Conservation (phyloP, 2,797 vertebrate genomes). For the Arrhamphus sclerolepis region DNA sequence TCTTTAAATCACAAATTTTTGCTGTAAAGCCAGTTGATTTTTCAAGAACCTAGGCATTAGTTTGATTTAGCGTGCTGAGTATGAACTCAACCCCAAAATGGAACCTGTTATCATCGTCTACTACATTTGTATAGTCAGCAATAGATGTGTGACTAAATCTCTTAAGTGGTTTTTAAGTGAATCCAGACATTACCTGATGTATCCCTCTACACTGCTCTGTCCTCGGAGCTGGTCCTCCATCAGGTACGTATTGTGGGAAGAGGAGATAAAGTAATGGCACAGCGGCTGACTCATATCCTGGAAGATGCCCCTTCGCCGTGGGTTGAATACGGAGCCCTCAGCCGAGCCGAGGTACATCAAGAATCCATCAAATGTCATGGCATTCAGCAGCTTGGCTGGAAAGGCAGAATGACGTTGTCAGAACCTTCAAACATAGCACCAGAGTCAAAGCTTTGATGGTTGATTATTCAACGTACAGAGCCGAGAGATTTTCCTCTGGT, state of each 20-base stretch:
- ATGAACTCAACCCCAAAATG: too few relatives aligned
- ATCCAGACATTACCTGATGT: slow-evolving; percentile 74
- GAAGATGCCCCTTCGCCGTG: slow-evolving; percentile 77
- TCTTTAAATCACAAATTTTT: too few relatives aligned
- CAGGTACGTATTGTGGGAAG: slow-evolving; percentile 85
- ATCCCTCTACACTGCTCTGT: slow-evolving; percentile 86
- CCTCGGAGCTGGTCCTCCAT: slow-evolving; percentile 89
- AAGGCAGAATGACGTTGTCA: slow-evolving; percentile 2
- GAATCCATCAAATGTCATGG: slow-evolving; percentile 88
- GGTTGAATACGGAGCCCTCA: slow-evolving; percentile 88
- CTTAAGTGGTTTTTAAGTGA: too few relatives aligned
- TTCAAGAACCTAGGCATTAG: too few relatives aligned
- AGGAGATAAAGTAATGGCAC: slow-evolving; percentile 90
- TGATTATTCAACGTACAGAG: neutral
- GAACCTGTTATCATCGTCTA: too few relatives aligned
- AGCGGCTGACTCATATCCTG: slow-evolving; percentile 90
- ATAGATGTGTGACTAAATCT: too few relatives aligned
- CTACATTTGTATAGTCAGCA: too few relatives aligned
- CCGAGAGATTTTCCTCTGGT: too few relatives aligned
- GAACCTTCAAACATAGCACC: neutral
- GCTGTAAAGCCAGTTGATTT: too few relatives aligned
- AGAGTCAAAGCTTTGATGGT: too few relatives aligned
- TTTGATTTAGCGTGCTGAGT: too few relatives aligned
- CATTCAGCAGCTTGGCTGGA: slow-evolving; percentile 86
- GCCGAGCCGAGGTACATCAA: slow-evolving; percentile 87